phyloP scores from a whole-genome alignment of 1,140 invertebrate genomes.

The Apocrypta bakeri region DNA sequence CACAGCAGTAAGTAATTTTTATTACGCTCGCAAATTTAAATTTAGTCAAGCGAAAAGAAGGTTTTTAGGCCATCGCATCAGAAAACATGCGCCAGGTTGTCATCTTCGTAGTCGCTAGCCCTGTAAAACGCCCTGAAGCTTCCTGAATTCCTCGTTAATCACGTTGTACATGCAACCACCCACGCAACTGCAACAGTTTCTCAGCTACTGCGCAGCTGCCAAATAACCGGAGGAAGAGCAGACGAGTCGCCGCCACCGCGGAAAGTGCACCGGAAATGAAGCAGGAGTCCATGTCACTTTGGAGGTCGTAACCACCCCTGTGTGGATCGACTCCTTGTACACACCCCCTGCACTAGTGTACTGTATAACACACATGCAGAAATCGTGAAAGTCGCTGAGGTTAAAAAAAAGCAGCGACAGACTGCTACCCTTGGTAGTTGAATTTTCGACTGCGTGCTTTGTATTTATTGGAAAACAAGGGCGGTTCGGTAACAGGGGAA shows the following conservation, averaged over 20 bases:
- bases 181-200: neutral
- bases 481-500: constrained; percentile 70
- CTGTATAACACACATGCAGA: too few species aligned
- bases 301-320: constrained; percentile 53
- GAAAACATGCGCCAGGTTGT: neutral
- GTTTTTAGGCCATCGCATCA: neutral
- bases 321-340: too few species aligned
- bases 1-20: neutral
- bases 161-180: neutral
- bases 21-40: neutral
- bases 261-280: constrained; percentile 69
- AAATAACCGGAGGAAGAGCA: constrained; percentile 8
- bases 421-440: neutral
- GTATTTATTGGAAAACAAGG: constrained; percentile 74
- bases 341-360: neutral
- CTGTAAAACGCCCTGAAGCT: neutral
- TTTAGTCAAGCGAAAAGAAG: neutral
- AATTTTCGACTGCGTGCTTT: constrained; percentile 56
- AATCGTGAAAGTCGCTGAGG: too few species aligned
- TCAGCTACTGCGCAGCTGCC: neutral
- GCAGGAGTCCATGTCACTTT: constrained; percentile 58
- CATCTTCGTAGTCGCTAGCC: neutral
- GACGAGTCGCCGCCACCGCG: constrained; percentile 47
- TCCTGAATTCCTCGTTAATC: neutral
- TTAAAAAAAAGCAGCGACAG: neutral